These are phyloP conservation scores for Gallirallus australis DNA, from an alignment of 2,797 vertebrate genomes.

Conservation along the genomic window DNA sequence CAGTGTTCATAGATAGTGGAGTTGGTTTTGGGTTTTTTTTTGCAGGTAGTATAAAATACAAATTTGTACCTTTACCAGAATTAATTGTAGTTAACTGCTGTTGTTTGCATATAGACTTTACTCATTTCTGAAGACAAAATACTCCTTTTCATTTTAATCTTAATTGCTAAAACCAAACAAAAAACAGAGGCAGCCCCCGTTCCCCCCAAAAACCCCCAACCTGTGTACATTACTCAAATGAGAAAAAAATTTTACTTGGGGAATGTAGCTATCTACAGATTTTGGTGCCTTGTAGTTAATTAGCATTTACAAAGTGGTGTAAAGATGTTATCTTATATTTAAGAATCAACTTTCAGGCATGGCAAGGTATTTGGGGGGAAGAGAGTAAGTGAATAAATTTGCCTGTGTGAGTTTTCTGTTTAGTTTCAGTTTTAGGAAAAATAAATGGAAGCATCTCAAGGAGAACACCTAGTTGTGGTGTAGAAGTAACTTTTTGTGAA, in stretches of 20 bases:
- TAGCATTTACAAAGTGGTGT: neutral
- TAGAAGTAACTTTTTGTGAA: neutral
- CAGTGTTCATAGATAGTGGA: fast-evolving
- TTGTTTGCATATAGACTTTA: neutral
- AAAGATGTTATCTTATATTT: neutral
- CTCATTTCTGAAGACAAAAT: neutral
- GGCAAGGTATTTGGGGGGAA: neutral
- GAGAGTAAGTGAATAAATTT: neutral
- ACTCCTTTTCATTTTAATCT: neutral
- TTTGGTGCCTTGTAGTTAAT: neutral
- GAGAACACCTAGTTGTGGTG: neutral
- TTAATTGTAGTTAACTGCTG: neutral
- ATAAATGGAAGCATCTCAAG: neutral
- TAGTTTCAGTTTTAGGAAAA: neutral
- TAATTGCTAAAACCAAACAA: neutral
- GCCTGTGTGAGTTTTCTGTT: neutral
- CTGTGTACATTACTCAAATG: neutral
- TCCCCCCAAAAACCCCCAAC: fast-evolving
- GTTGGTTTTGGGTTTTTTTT: neutral
- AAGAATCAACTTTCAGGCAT: neutral
- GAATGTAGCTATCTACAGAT: neutral
- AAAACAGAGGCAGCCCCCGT: no score
- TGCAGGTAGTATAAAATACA: neutral
- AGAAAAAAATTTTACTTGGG: neutral
- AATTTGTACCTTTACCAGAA: neutral